Conservation (phyloP, 2,888 invertebrate genomes). For the Ormyrus rosae region DNA sequence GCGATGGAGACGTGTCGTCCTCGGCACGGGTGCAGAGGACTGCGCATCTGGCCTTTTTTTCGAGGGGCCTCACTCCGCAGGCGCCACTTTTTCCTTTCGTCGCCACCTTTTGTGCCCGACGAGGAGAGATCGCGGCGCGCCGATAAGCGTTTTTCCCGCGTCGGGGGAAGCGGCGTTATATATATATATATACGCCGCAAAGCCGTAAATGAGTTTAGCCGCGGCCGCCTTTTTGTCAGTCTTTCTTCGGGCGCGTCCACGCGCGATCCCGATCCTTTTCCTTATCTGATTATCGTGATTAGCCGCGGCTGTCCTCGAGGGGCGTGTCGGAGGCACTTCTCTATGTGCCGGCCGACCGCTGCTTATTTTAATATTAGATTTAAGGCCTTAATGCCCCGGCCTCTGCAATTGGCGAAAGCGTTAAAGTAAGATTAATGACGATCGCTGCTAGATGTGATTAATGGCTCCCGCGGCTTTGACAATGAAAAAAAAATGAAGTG, state of each 20-base stretch:
- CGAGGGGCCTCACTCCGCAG: not conserved
- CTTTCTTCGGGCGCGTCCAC: not conserved
- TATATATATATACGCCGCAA: constrained; percentile 5
- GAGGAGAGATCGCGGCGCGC: constrained; percentile 17
- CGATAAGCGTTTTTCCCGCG: constrained; percentile 5
- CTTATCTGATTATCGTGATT: constrained; percentile 38
- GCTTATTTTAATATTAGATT: constrained; percentile 1
- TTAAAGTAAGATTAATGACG: constrained; percentile 7
- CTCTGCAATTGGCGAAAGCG: not conserved
- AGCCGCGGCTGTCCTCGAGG: not conserved
- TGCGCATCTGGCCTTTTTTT: not conserved
- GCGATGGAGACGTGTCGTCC: not conserved
- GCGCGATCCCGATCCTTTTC: not conserved
- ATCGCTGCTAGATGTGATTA: not conserved
- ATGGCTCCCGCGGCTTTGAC: too few species aligned
- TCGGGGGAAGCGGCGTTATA: not conserved
- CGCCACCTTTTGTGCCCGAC: constrained; percentile 17
- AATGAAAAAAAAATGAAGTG: too few species aligned
- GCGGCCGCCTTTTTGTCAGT: constrained; percentile 35
- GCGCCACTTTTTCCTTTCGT: constrained; percentile 27
- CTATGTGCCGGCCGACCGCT: not conserved
- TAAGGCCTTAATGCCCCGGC: not conserved
- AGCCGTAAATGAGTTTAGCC: constrained; percentile 46
- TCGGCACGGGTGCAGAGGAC: too few species aligned
- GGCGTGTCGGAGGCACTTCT: constrained; percentile 11